phyloP scores from a whole-genome alignment of 35 echinoderm and acorn worm species.

The Ophioderma brevispina region DNA sequence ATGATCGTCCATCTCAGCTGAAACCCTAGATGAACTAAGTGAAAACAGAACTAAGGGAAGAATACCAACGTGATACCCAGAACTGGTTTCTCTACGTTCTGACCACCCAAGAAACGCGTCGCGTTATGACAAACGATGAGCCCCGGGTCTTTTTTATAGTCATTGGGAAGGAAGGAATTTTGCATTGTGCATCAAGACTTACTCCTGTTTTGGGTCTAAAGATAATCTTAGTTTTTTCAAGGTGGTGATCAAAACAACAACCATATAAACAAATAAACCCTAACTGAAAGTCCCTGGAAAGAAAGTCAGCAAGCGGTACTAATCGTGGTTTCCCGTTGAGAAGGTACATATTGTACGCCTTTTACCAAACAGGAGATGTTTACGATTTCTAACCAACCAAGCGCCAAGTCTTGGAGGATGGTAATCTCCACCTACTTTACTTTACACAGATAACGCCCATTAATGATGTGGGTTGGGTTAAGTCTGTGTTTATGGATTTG shows the following conservation, averaged over 20 bases:
- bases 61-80: background rate
- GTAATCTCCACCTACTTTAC: slow-evolving; percentile 42
- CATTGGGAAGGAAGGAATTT: slow-evolving; percentile 65
- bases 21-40: slow-evolving; percentile 35
- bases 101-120: slow-evolving; percentile 8
- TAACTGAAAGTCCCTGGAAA: slow-evolving; percentile 33
- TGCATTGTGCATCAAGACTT: slow-evolving; percentile 43
- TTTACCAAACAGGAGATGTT: slow-evolving; percentile 14
- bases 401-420: slow-evolving; percentile 43
- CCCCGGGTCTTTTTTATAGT: slow-evolving; percentile 58
- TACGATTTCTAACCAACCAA: slow-evolving; percentile 65
- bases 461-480: too few species aligned
- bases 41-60: slow-evolving; percentile 17
- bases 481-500: too few species aligned
- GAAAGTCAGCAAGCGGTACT: background rate
- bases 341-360: slow-evolving; percentile 39
- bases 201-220: slow-evolving; percentile 32
- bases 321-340: slow-evolving; percentile 50
- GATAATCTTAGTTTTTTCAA: slow-evolving; percentile 57
- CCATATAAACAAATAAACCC: slow-evolving; percentile 8
- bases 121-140: slow-evolving; percentile 38
- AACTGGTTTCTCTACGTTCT: slow-evolving; percentile 24
- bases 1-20: slow-evolving; percentile 46
- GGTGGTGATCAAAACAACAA: slow-evolving; percentile 29
- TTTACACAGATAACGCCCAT: slow-evolving; percentile 13